Evolutionary conservation across 2,888 invertebrate genomes (phyloP).

Genomic region (Rhodophaea formosa): DNA sequence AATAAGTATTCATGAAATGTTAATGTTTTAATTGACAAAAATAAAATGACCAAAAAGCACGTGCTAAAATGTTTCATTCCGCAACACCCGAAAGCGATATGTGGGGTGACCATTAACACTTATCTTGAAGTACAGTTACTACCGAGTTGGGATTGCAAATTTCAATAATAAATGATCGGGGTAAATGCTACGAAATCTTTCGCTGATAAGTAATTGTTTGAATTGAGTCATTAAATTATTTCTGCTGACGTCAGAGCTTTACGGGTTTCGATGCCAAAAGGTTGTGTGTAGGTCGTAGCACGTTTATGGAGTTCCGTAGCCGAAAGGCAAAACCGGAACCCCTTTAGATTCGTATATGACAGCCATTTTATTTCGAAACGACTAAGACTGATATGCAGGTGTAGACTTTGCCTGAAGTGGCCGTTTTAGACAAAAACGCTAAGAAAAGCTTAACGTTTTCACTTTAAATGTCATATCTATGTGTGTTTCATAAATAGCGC

Average conservation of each 20-base stretch:
- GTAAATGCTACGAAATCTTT: slow-evolving; percentile 34
- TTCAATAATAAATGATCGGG: slow-evolving; percentile 39
- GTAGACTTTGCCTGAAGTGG: no score
- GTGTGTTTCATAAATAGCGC: no score
- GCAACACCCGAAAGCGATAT: slow-evolving; percentile 55
- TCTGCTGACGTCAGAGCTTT: not conserved
- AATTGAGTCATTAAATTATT: slow-evolving; percentile 14
- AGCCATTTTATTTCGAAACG: no score
- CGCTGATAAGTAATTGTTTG: slow-evolving; percentile 17
- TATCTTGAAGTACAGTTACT: slow-evolving; percentile 47
- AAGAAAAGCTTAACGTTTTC: no score
- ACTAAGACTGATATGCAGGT: no score
- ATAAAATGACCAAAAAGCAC: slow-evolving; percentile 46
- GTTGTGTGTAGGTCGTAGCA: no score
- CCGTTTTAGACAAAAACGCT: no score
- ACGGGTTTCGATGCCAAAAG: not conserved
- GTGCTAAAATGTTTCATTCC: slow-evolving; percentile 55
- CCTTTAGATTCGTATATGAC: no score
- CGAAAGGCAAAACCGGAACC: no score
- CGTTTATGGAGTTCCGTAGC: no score
- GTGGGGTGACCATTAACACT: slow-evolving; percentile 55
- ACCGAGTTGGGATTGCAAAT: slow-evolving; percentile 35
- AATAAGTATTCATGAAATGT: slow-evolving; percentile 22
- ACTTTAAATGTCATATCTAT: no score
- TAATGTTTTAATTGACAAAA: slow-evolving; percentile 43